Base-by-base conservation (phyloP, 1,140 invertebrate genomes). In the Agrypnia vestita region DNA sequence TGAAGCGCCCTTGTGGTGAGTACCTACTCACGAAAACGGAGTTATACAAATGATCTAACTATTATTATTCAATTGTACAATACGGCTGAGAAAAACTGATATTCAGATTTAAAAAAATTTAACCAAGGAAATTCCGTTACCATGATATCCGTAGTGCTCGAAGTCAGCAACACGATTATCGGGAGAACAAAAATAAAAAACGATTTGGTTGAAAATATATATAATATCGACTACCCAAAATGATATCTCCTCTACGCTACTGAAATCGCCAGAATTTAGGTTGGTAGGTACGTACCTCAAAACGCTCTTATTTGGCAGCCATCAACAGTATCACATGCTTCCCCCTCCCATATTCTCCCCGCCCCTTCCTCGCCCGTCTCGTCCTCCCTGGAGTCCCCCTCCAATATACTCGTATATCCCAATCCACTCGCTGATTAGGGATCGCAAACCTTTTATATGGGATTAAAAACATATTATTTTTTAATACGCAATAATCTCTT, bases 241-340 rank as follows among this genome's bases (percentile, higher is more conserved):
- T n/a, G n/a, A 51, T 13, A 51, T 51, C 49, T 35, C 11, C 9
- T n/a, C 9, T 44, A 12, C 76, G 69, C 53, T 76, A 25, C 76
- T 81, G 80, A 3, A 12, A 21, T 43, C 43, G 49, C 62, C 17
- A 17, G 25, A 19, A 49, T 35, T 35, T 35, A 35, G 25, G 25
- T 35, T 35, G 25, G 25, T 49, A 71, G 43, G 64, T 46, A 62
- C 51, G 53, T 79, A 72, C 56, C 72, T 55, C 76, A 77, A 76
- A 77, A 79, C 80, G 72, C 78, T 82, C 77, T 82, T 82, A 82
- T 82, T 82, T 82, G 80, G 80, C 80, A 82, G 80, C 80, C 80
- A 82, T 82, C 80, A 82, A 82, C 80, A 79, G 78, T 82, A 82
- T 82, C 80, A 82, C 80, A 82, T 82, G 80, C 64, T 56, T 12